phyloP scores from a whole-genome alignment of 2,797 vertebrate genomes.

The Mareca penelope region DNA sequence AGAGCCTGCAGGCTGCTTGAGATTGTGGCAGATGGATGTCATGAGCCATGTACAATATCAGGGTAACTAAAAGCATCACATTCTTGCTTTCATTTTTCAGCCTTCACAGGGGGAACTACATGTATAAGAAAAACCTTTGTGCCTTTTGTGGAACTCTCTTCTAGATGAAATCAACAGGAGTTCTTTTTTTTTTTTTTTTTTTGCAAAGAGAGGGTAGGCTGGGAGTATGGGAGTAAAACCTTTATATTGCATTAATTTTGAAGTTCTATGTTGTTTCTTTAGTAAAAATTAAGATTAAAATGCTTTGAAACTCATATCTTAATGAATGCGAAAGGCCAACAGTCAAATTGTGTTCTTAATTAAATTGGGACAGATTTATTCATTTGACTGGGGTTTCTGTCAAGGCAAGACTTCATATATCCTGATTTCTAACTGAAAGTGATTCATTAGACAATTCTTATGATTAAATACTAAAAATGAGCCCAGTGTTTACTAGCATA shows the following conservation, averaged over 20 bases:
- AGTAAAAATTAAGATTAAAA: not conserved
- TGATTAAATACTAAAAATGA: not conserved
- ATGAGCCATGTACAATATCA: not conserved
- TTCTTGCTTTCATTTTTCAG: not conserved
- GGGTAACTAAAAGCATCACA: not conserved
- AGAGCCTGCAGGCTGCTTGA: not conserved
- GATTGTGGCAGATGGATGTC: not conserved
- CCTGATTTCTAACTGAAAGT: not conserved
- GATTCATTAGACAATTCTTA: not conserved
- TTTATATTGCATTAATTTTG: not conserved
- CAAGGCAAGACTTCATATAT: not conserved
- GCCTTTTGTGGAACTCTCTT: not conserved
- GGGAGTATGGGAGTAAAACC: not conserved
- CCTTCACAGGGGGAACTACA: not conserved
- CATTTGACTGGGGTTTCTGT: not conserved
- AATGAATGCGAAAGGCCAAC: not conserved
- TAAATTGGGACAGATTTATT: not conserved
- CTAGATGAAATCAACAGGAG: not conserved
- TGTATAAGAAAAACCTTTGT: not conserved
- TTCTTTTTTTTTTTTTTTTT: fast-evolving
- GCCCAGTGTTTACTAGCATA: not conserved
- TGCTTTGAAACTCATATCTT: not conserved
- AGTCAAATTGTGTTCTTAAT: not conserved
- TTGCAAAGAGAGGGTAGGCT: not conserved
- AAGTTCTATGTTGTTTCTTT: not conserved